Conservation (phyloP, 1,140 invertebrate genomes). For the Hycleus phaleratus region DNA sequence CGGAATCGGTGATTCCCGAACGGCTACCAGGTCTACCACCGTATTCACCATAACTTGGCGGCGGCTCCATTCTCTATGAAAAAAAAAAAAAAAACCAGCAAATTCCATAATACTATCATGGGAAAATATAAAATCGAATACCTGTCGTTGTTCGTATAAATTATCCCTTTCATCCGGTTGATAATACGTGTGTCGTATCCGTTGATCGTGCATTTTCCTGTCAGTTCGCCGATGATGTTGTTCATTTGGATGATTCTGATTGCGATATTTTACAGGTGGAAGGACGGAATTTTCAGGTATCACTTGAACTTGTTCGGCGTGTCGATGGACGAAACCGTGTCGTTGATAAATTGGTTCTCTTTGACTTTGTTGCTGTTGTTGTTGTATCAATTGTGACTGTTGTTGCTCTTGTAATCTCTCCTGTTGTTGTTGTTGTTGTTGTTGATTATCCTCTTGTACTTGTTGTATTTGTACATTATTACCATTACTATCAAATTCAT, state of each 20-base stretch:
- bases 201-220: slow-evolving; percentile 25
- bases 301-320: slow-evolving; percentile 39
- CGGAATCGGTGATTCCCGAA: slow-evolving; percentile 47
- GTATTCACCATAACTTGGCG: slow-evolving; percentile 30
- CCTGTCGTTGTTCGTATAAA: slow-evolving; percentile 24
- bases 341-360: slow-evolving; percentile 39
- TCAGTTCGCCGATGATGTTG: slow-evolving; percentile 23
- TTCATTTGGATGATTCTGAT: slow-evolving; percentile 18
- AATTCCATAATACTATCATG: too few species aligned
- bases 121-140: background rate
- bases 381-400: slow-evolving; percentile 29
- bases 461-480: slow-evolving; percentile 17
- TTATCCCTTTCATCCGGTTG: slow-evolving; percentile 27
- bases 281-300: slow-evolving; percentile 34
- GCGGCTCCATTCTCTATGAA: slow-evolving; percentile 2
- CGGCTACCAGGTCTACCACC: slow-evolving; percentile 47
- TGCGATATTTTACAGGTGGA: slow-evolving; percentile 30
- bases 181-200: slow-evolving; percentile 30
- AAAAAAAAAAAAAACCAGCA: slow-evolving; percentile 1
- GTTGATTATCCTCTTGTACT: slow-evolving; percentile 24
- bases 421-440: slow-evolving; percentile 2
- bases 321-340: slow-evolving; percentile 36
- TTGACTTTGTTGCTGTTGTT: slow-evolving; percentile 34
- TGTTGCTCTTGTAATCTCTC: slow-evolving; percentile 9
- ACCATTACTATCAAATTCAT: slow-evolving; percentile 35